Base-by-base conservation (phyloP, 1,140 invertebrate genomes). In the Samia ricini region DNA sequence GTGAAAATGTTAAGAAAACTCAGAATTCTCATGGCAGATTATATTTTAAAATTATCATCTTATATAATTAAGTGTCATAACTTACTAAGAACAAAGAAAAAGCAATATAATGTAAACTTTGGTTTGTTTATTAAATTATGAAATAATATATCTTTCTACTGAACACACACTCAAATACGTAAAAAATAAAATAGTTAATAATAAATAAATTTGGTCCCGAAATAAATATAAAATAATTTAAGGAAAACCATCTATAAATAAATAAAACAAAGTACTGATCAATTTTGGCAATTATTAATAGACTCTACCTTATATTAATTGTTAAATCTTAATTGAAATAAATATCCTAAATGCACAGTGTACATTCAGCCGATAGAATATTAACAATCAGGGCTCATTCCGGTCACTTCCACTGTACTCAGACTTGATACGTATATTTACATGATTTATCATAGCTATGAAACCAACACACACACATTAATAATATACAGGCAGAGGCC, bases 191-290 rank as follows among this genome's bases (percentile, higher is more conserved):
- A 52, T 15, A 52, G 51, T 78, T 83, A 75, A 82, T 79, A 90
- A 90, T 88, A 90, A 90, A 88, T 88, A 88, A 90, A 88, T 88
- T 88, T 90, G 88, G 85, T 90, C 85, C 87, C 81, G 88, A 87
- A 88, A 88, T 88, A 90, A 88, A 85, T 79, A 63, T 60, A 52
- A 82, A 85, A 87, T 87, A 86, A 87, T 86, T 83, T 88, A 88
- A 88, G 68, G 72, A 74, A 78, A 79, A 82, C 80, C 83, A 83
- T 75, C 78, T 85, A 88, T 76, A 89, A 86, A 72, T 66, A 63
- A 51, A 71, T 21, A 74, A 81, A 80, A 71, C 85, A 85, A 86
- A 85, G 79, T 84, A 86, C 81, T 85, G 80, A 76, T 88, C 68
- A 85, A 86, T 88, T 90, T 90, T 90, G 85, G 88, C 85, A 89